Conservation (phyloP, 2,113 vertebrate species). For the human region GRCh38 chr3:50644501-50645000, state of each 20-base stretch:
- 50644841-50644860: slow-evolving; percentile 54
- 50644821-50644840: slow-evolving; percentile 64
- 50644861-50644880: slow-evolving; percentile 67
- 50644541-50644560: not conserved
- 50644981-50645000: not conserved
- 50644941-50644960: not conserved
- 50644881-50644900: slow-evolving; percentile 60
- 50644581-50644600: not conserved
- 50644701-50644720: slow-evolving; percentile 78
- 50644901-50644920: not conserved
- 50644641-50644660: slow-evolving; percentile 31
- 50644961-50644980: not conserved
- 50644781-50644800: slow-evolving; percentile 79
- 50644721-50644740: slow-evolving; percentile 80
- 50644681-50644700: slow-evolving; percentile 72
- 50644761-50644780: slow-evolving; percentile 76
- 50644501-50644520: slow-evolving; percentile 98
- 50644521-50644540: slow-evolving; percentile 97
- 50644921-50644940: not conserved
- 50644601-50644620: slow-evolving; percentile 24
- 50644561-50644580: too few relatives aligned
- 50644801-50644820: slow-evolving; percentile 77
- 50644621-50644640: slow-evolving; percentile 58
- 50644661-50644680: slow-evolving; percentile 55
- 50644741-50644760: slow-evolving; percentile 78